Conservation (phyloP, 2,113 vertebrate genomes). For the zebrafish (Danio rerio) region GRCz12tu NC_133182.1:43385001-43385500, state of each 20-base stretch:
- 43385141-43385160: constrained; percentile 71
- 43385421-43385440: constrained; percentile 58
- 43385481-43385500: constrained; percentile 22
- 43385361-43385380: constrained; percentile 57
- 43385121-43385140: constrained; percentile 66
- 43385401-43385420: constrained; percentile 69
- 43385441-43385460: constrained; percentile 44
- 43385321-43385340: constrained; percentile 79
- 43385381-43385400: constrained; percentile 59
- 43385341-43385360: constrained; percentile 66
- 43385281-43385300: constrained; percentile 71
- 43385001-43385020: constrained; percentile 3
- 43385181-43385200: constrained; percentile 67
- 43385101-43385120: constrained; percentile 60
- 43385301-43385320: constrained; percentile 64
- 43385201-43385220: constrained; percentile 64
- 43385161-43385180: constrained; percentile 63
- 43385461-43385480: constrained; percentile 49
- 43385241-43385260: constrained; percentile 68
- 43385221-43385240: constrained; percentile 67
- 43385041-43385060: constrained; percentile 7
- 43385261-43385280: constrained; percentile 64
- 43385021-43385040: constrained; percentile 30
- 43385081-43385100: constrained; percentile 61
- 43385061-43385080: constrained; percentile 53